phyloP scores from a whole-genome alignment of 2,113 vertebrate species.

The Equus quagga region DNA sequence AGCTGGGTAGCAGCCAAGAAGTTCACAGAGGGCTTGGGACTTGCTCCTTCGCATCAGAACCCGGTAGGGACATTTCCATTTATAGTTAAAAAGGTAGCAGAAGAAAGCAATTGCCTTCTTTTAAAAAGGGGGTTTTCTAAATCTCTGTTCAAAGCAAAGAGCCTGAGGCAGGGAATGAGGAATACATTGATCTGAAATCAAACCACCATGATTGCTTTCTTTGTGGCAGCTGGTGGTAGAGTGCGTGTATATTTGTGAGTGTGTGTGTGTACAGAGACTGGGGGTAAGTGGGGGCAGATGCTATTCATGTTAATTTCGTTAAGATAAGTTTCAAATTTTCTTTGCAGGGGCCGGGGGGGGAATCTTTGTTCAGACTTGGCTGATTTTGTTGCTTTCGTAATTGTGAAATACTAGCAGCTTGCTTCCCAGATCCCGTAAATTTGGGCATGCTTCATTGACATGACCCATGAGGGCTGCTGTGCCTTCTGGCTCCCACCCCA shows the following conservation, averaged over 20 bases:
- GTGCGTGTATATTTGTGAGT: too few relatives aligned
- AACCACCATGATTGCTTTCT: constrained; percentile 31
- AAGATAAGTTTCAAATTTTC: constrained; percentile 51
- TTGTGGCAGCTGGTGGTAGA: constrained; percentile 1
- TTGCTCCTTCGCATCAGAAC: constrained; percentile 58
- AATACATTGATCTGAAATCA: constrained; percentile 62
- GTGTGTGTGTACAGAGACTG: background rate
- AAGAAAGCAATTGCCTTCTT: constrained; percentile 43
- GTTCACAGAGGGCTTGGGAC: constrained; percentile 3
- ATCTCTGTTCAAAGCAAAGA: constrained; percentile 77
- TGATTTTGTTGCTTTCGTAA: constrained; percentile 28
- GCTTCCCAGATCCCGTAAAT: background rate
- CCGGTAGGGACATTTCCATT: constrained; percentile 63
- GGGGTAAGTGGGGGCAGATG: background rate
- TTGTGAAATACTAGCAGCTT: constrained; percentile 43
- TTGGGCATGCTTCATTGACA: constrained; percentile 34
- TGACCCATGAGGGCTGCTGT: background rate
- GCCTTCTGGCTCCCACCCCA: background rate
- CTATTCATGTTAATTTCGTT: constrained; percentile 2
- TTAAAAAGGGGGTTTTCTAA: constrained; percentile 63
- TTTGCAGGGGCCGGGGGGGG: background rate
- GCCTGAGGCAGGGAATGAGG: constrained; percentile 49
- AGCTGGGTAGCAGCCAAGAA: constrained; percentile 57
- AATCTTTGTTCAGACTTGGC: constrained; percentile 20
- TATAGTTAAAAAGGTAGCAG: constrained; percentile 71